Evolutionary conservation across 1,140 invertebrate species (phyloP), one percentile per base, ranked within the genome.

Genomic region (Monochamus saltuarius): DNA sequence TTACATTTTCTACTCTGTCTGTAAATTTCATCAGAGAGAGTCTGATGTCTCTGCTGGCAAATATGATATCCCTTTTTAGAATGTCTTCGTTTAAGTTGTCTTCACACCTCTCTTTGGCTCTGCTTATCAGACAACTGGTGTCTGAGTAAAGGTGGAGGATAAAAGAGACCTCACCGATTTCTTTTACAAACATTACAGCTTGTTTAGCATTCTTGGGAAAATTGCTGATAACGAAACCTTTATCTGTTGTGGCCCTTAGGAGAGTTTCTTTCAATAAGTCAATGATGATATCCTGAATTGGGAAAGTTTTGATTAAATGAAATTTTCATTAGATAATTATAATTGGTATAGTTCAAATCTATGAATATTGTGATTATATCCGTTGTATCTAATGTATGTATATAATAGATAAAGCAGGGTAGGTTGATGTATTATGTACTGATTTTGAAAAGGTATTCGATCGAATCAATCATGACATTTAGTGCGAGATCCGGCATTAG

Each of bases 221-320:
- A 59, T 62, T 64, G 43, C 63, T 66, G 10, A 70, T 56, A 0
- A 70, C 39, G 34, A 58, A 70, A 13, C 66, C 66, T 38, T 59
- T 64, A 14, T 49, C 39, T 34, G 22, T 59, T 7, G 47, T 49
- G 14, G 35, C 62, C 7, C 38, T 34, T 38, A 70, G 53, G 29
- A 70, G 64, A 49, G 54, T 55, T 54, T 70, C 68, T 64, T 70
- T 70, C 34, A 70, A 51, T 10, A 70, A 46, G 56, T 70, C 68
- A 9, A 68, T 50, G 34, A 70, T 56, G 9, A 70, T 49, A 8
- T 47, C 40, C 66, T 68, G 17, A 43, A 59, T 13, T 6, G 11
- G 10, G 6, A 49, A 49, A 42, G 2, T 29, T 3, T 29, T 29
- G 6, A 29, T 29, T 6, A 29, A 29, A n/a, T n/a, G n/a, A n/a